Base-by-base conservation (phyloP, 2,797 vertebrate species). In the Micropoecilia bifurca region DNA sequence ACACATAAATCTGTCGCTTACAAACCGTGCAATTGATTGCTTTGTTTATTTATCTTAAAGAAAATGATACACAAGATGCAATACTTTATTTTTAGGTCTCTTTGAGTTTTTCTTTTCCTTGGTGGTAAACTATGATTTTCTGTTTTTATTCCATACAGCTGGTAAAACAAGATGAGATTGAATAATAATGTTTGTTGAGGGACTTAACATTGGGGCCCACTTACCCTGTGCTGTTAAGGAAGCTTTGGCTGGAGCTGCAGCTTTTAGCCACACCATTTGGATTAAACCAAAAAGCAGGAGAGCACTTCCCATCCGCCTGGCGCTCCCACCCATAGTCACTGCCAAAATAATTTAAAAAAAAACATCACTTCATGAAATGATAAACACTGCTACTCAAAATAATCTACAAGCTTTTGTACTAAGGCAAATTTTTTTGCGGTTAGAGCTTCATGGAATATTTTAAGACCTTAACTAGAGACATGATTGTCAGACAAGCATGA, bases 311-410 rank as follows among this genome's bases (percentile, higher is more conserved):
- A 74, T 97, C 95, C 45, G 94, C 91, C 81, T 97, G 97, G 82
- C 98, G 97, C 91, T 99, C 98, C 83, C 97, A 99, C 3, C 98
- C 98, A 68, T 98, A 99, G 94, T 99, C 98, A 94, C 98, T 99
- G 92, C 87, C 86, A 91, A 77, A 18, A 78, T 39, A 59, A 80
- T n/a, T n/a, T n/a, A n/a, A n/a, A 88, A 85, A 86, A 81, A 80
- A 72, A 84, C 43, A 36, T 85, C 71, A 84, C 83, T 81, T 91
- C 83, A 91, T 90, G 50, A 90, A 92, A 92, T 89, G 78, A 85
- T 87, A 90, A 93, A 92, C 74, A 86, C 77, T 36, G 73, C 80
- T 59, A 71, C 88, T 88, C 81, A 77, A 85, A 86, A 88, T 83
- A 85, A 90, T 88, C 74, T 71, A 75, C 78, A 85, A 81, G 83